Evolutionary conservation across 2,113 vertebrate genomes (phyloP).

Genomic region (Dendrocopos noguchii): DNA sequence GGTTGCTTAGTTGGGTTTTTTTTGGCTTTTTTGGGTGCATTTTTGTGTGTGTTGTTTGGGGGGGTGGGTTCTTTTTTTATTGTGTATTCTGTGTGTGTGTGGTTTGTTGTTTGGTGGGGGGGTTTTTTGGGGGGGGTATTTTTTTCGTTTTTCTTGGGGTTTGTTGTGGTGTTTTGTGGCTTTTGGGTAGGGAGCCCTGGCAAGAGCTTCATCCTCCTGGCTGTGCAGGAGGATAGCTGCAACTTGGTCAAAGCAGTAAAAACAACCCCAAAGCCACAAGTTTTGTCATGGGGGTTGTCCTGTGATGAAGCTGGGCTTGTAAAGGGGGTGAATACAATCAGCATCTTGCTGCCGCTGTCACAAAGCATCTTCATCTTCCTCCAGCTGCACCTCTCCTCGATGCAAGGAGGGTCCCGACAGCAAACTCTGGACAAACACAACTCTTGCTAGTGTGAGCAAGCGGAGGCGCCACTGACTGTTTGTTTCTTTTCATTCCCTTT

Average conservation of each 20-base stretch:
- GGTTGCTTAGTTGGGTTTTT: too few species aligned
- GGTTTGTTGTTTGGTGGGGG: too few species aligned
- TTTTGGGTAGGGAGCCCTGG: background rate
- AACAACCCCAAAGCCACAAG: too few species aligned
- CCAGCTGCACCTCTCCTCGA: rapidly evolving
- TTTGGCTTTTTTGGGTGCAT: too few species aligned
- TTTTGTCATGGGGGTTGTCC: background rate
- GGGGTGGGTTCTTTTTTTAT: too few species aligned
- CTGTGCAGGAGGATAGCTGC: background rate
- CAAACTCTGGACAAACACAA: rapidly evolving
- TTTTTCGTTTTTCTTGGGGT: background rate
- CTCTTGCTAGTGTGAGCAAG: background rate
- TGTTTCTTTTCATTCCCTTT: background rate
- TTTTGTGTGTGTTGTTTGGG: too few species aligned
- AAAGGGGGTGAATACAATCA: background rate
- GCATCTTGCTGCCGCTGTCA: too few species aligned
- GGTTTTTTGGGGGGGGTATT: too few species aligned
- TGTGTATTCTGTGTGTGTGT: too few species aligned
- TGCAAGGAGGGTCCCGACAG: background rate
- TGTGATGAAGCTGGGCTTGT: background rate
- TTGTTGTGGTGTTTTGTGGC: background rate
- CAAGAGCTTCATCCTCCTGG: background rate
- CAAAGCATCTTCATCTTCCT: background rate
- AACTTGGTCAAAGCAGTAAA: background rate
- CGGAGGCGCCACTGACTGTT: background rate